phyloP scores from a whole-genome alignment of 2,888 invertebrate species.

The Gari tellinella region DNA sequence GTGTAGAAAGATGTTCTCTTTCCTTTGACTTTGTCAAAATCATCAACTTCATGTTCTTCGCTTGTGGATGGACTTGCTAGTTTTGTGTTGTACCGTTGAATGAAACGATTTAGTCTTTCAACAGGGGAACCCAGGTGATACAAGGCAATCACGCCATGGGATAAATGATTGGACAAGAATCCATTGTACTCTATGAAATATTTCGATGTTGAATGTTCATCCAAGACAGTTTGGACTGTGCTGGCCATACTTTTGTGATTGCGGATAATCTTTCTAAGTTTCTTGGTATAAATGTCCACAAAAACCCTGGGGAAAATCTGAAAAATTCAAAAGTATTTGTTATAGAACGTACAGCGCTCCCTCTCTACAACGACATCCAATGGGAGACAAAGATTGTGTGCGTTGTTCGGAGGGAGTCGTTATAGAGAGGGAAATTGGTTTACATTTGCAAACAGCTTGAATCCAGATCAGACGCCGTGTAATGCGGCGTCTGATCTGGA shows the following conservation, averaged over 20 bases:
- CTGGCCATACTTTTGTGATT: constrained; percentile 16
- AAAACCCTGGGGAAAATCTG: too few species aligned
- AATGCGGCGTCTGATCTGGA: too few species aligned
- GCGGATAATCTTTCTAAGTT: too few species aligned
- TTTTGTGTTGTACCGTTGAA: constrained; percentile 34
- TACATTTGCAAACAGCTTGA: too few species aligned
- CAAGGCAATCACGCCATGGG: constrained; percentile 55
- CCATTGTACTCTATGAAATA: constrained; percentile 49
- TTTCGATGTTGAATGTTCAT: constrained; percentile 33
- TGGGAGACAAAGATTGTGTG: too few species aligned
- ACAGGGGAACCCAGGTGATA: constrained; percentile 42
- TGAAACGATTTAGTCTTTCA: constrained; percentile 33
- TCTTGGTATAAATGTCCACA: too few species aligned
- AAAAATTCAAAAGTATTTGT: too few species aligned
- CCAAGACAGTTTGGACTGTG: constrained; percentile 6
- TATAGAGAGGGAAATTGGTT: too few species aligned
- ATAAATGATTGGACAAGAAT: constrained; percentile 47
- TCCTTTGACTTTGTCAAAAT: constrained; percentile 28
- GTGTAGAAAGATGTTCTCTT: constrained; percentile 44
- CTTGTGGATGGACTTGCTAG: constrained; percentile 29
- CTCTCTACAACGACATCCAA: too few species aligned
- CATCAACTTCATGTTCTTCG: constrained; percentile 17
- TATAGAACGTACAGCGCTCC: too few species aligned
- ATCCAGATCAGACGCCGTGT: too few species aligned
- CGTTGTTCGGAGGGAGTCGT: too few species aligned